Conservation (phyloP, 2,888 invertebrate species). For the Troides helena region DNA sequence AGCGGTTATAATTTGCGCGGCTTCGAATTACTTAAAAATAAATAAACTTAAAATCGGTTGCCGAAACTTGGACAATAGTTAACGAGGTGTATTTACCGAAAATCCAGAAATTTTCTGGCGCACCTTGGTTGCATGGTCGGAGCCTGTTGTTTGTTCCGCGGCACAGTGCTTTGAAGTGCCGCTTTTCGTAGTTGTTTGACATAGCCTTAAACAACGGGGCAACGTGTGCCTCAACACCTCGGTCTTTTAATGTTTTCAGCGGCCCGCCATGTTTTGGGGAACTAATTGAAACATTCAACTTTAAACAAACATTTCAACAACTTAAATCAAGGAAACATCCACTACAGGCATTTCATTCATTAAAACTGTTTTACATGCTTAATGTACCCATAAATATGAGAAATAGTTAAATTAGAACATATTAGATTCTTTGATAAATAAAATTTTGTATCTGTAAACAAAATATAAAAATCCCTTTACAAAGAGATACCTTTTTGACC, state of each 20-base stretch:
- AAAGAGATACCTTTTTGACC: too few relatives aligned
- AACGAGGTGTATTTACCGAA: neutral
- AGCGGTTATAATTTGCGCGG: too few relatives aligned
- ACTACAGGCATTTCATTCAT: too few relatives aligned
- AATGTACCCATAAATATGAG: too few relatives aligned
- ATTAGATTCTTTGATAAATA: too few relatives aligned
- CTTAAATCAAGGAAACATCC: too few relatives aligned
- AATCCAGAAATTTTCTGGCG: conserved; percentile 33
- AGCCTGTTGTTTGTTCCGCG: conserved; percentile 48
- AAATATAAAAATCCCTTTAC: too few relatives aligned
- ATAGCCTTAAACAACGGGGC: conserved; percentile 63
- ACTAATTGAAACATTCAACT: conserved; percentile 53
- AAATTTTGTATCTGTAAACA: too few relatives aligned
- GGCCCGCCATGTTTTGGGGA: conserved; percentile 51
- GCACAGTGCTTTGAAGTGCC: conserved; percentile 57
- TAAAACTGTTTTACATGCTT: too few relatives aligned
- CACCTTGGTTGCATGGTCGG: conserved; percentile 61
- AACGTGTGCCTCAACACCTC: conserved; percentile 65
- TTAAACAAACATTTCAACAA: conserved; percentile 17
- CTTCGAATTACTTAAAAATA: too few relatives aligned
- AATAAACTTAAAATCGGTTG: neutral
- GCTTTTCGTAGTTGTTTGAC: conserved; percentile 63
- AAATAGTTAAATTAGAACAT: too few relatives aligned
- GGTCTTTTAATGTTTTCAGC: conserved; percentile 65
- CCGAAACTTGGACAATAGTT: neutral